phyloP scores from a whole-genome alignment of 1,140 invertebrate species.

The Brachionus asplanchnoidis region DNA sequence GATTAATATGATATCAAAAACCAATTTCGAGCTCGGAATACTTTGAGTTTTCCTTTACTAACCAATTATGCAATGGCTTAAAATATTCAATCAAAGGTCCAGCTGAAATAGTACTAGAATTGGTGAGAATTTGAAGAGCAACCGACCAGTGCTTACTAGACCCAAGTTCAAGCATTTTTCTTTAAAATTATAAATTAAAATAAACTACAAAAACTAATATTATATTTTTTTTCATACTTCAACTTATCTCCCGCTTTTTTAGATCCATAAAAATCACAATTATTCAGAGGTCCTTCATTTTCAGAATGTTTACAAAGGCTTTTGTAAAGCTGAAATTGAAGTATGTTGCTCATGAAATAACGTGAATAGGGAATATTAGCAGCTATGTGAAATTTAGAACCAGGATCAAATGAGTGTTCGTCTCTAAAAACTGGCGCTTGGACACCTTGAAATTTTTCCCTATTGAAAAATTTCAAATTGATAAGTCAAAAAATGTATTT shows the following conservation, averaged over 20 bases:
- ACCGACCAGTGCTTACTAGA: slow-evolving; percentile 71
- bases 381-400: slow-evolving; percentile 49
- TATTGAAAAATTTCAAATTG: neutral
- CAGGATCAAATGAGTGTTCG: slow-evolving; percentile 47
- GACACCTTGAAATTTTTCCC: slow-evolving; percentile 52
- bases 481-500: neutral
- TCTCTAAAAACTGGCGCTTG: slow-evolving; percentile 47
- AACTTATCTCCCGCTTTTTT: slow-evolving; percentile 65
- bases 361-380: slow-evolving; percentile 48
- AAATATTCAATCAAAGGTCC: slow-evolving; percentile 76
- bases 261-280: slow-evolving; percentile 80
- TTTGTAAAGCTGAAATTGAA: slow-evolving; percentile 85
- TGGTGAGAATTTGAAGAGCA: slow-evolving; percentile 69
- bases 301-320: slow-evolving; percentile 72
- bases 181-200: neutral
- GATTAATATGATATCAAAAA: neutral
- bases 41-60: slow-evolving; percentile 66
- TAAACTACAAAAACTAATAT: neutral
- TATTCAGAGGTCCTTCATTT: slow-evolving; percentile 71
- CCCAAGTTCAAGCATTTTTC: slow-evolving; percentile 58
- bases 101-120: slow-evolving; percentile 68
- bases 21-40: neutral
- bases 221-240: slow-evolving; percentile 43
- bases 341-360: slow-evolving; percentile 81
- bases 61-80: slow-evolving; percentile 71